phyloP scores from a whole-genome alignment of 35 echinoderm and acorn worm species.

The Eucidaris tribuloides region DNA sequence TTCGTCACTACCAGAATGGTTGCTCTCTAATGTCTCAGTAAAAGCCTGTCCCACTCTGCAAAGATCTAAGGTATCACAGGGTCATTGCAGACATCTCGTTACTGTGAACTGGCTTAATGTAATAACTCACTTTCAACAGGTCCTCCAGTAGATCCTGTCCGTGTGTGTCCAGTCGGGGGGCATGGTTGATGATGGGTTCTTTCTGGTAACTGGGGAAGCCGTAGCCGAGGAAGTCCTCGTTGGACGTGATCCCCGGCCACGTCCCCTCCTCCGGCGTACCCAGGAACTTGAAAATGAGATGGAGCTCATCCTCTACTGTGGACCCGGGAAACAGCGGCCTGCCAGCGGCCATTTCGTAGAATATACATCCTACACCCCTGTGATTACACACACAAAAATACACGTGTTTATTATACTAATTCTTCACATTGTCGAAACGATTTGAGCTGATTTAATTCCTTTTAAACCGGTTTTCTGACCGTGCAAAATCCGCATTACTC shows the following conservation, averaged over 20 bases:
- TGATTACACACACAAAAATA: too few species aligned
- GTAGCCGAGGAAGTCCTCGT: conserved; percentile 89
- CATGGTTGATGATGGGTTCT: conserved; percentile 78
- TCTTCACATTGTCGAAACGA: too few species aligned
- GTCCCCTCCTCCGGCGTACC: conserved; percentile 86
- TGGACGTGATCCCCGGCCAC: conserved; percentile 77
- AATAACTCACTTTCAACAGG: conserved; percentile 89
- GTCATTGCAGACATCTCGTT: too few species aligned
- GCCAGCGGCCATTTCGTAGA: conserved; percentile 96
- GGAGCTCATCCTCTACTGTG: conserved; percentile 96
- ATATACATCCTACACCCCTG: conserved; percentile 99
- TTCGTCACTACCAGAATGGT: too few species aligned
- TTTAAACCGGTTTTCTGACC: too few species aligned
- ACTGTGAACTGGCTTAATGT: too few species aligned
- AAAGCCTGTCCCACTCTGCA: too few species aligned
- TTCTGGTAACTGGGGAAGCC: conserved; percentile 79
- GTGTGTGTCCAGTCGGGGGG: conserved; percentile 79
- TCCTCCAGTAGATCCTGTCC: conserved; percentile 68
- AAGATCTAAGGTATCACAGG: too few species aligned
- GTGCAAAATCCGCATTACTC: too few species aligned
- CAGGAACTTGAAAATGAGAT: conserved; percentile 95
- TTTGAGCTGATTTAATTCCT: too few species aligned
- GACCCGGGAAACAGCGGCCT: conserved; percentile 96
- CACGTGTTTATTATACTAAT: too few species aligned
- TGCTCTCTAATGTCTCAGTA: too few species aligned